Percentiles rank a stretch among this genome's conserved stretches.
Evolutionary conservation across 2,888 invertebrate species (phyloP).

Genomic region (Patella depressa): DNA sequence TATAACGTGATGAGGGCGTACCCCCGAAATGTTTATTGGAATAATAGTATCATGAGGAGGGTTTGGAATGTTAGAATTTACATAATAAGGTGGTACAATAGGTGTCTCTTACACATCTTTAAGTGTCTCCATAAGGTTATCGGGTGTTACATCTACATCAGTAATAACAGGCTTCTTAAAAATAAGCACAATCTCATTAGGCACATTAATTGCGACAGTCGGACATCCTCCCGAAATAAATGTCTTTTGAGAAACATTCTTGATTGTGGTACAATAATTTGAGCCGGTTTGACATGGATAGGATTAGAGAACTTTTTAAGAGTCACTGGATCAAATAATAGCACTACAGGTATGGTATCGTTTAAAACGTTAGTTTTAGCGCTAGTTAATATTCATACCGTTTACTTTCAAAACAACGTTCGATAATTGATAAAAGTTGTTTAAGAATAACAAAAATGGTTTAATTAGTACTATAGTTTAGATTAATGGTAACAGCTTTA

Average conservation of each 20-base stretch:
- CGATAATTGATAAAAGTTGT: too few relatives aligned
- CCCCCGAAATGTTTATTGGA: too few relatives aligned
- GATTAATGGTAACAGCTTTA: too few relatives aligned
- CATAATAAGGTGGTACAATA: too few relatives aligned
- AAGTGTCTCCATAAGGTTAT: neutral
- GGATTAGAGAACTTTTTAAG: neutral
- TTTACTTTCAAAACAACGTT: too few relatives aligned
- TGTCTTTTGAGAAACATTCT: neutral
- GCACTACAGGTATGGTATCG: neutral
- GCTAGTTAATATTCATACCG: too few relatives aligned
- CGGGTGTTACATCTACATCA: neutral
- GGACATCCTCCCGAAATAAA: neutral
- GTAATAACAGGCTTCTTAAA: too few relatives aligned
- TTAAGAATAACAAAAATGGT: too few relatives aligned
- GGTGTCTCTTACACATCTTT: neutral
- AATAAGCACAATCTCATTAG: neutral
- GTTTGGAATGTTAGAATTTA: too few relatives aligned
- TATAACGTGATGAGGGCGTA: neutral
- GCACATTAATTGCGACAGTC: neutral
- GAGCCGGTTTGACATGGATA: constrained; percentile 2
- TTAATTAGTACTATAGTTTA: too few relatives aligned
- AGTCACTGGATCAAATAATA: neutral
- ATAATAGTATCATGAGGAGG: neutral
- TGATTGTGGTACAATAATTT: neutral
- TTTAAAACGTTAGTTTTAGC: too few relatives aligned